These are phyloP conservation scores for Oriolus oriolus DNA, from an alignment of 2,113 vertebrate species.

Conservation along the genomic window DNA sequence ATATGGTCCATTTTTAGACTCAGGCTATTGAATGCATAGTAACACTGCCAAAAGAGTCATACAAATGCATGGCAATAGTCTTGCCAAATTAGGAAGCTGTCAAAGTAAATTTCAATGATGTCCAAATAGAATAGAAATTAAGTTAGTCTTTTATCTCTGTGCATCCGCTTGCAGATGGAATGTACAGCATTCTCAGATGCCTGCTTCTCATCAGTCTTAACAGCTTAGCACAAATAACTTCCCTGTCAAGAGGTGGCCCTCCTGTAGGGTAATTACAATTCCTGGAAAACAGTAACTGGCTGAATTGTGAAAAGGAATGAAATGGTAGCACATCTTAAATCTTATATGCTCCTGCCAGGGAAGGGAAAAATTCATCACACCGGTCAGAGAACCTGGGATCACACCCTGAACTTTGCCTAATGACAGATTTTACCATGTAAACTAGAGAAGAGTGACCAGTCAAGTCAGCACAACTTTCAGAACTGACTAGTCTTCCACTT, in stretches of 20 bases:
- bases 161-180: constrained; percentile 15
- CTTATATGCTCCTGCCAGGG: not conserved
- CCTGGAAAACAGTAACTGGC: not conserved
- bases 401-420: not conserved
- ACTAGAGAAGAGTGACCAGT: not conserved
- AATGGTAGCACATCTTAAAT: not conserved
- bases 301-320: not conserved
- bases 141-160: constrained; percentile 44
- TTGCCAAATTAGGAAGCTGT: constrained; percentile 48
- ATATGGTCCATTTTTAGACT: constrained; percentile 15
- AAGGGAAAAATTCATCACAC: not conserved
- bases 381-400: not conserved
- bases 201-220: constrained; percentile 11
- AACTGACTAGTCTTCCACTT: not conserved
- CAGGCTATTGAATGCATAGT: not conserved
- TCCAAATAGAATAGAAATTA: constrained; percentile 36
- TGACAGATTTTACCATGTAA: not conserved
- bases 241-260: not conserved
- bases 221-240: constrained; percentile 5
- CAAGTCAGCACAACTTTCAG: not conserved
- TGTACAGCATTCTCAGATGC: constrained; percentile 11
- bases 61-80: not conserved
- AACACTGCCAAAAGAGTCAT: not conserved
- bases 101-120: constrained; percentile 22
- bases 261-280: not conserved